Percentiles rank a stretch among this genome's conserved stretches.
Conservation (phyloP, 2,113 vertebrate genomes). For the Cololabis saira region DNA sequence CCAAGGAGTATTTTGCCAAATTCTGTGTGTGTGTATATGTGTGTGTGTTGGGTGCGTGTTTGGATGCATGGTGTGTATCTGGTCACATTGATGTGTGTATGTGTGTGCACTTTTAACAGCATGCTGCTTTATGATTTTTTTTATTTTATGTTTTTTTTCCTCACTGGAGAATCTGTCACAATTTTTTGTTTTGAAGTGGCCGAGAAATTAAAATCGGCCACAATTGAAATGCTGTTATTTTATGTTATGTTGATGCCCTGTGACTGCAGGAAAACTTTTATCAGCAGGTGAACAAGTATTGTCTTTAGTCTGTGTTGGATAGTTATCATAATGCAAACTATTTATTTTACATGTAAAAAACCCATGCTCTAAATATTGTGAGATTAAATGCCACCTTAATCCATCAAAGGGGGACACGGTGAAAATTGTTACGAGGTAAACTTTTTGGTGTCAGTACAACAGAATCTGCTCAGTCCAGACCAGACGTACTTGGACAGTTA, state of each 20-base stretch:
- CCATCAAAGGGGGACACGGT: constrained; percentile 2
- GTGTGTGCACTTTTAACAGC: constrained; percentile 89
- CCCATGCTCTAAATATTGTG: background rate
- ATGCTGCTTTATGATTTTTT: constrained; percentile 93
- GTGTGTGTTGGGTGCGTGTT: constrained; percentile 80
- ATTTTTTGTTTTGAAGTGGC: constrained; percentile 24
- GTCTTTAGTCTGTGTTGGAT: constrained; percentile 6
- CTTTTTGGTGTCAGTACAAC: background rate
- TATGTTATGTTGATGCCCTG: constrained; percentile 12
- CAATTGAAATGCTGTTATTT: background rate
- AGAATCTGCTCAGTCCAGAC: background rate
- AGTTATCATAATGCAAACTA: constrained; percentile 12
- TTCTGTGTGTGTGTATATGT: constrained; percentile 70
- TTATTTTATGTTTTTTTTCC: constrained; percentile 51
- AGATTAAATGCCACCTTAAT: constrained; percentile 14
- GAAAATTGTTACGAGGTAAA: constrained; percentile 1
- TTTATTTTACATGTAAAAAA: constrained; percentile 27
- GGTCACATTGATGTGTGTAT: constrained; percentile 75
- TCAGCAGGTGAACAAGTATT: constrained; percentile 2
- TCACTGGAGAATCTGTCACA: constrained; percentile 87
- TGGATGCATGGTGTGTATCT: constrained; percentile 80
- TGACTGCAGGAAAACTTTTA: constrained; percentile 3
- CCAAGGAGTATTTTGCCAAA: constrained; percentile 89
- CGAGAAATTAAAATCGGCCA: background rate
- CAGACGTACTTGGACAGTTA: background rate